Conservation (phyloP, 2,797 vertebrate genomes). For the Pachyuromys duprasi region DNA sequence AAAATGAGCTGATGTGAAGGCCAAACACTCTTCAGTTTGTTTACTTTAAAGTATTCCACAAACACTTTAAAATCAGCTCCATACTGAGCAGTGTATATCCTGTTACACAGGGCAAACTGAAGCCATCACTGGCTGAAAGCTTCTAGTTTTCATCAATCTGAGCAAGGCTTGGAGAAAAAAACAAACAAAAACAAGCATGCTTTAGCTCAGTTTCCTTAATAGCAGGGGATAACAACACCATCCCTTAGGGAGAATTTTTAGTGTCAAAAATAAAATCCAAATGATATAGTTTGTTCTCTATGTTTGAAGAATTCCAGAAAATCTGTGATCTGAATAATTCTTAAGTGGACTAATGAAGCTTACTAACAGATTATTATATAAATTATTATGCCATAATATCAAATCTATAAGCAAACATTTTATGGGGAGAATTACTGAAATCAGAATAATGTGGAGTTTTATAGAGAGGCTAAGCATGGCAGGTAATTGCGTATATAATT, state of each 20-base stretch:
- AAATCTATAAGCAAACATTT: constrained; percentile 46
- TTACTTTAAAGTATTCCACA: constrained; percentile 56
- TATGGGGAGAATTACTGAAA: constrained; percentile 13
- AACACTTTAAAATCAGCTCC: constrained; percentile 69
- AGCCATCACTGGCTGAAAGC: neutral
- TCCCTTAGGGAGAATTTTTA: neutral
- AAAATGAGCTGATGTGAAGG: constrained; percentile 58
- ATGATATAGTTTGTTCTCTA: constrained; percentile 5
- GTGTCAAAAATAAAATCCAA: constrained; percentile 44
- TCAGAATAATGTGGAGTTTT: neutral
- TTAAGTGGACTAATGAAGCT: constrained; percentile 38
- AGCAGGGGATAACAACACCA: neutral
- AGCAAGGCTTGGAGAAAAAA: constrained; percentile 56
- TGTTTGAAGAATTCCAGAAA: constrained; percentile 13
- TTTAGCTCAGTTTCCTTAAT: neutral
- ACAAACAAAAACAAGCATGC: neutral
- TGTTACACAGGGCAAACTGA: constrained; percentile 34
- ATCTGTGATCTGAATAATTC: constrained; percentile 37
- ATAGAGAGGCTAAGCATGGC: constrained; percentile 14
- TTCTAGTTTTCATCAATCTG: constrained; percentile 44
- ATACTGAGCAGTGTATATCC: constrained; percentile 27
- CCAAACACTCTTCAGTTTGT: constrained; percentile 63
- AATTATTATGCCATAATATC: neutral
- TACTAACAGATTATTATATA: constrained; percentile 27
- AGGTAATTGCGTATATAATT: constrained; percentile 21